Conservation (phyloP, 2,797 vertebrate species). For the Jordanella pulchra region DNA sequence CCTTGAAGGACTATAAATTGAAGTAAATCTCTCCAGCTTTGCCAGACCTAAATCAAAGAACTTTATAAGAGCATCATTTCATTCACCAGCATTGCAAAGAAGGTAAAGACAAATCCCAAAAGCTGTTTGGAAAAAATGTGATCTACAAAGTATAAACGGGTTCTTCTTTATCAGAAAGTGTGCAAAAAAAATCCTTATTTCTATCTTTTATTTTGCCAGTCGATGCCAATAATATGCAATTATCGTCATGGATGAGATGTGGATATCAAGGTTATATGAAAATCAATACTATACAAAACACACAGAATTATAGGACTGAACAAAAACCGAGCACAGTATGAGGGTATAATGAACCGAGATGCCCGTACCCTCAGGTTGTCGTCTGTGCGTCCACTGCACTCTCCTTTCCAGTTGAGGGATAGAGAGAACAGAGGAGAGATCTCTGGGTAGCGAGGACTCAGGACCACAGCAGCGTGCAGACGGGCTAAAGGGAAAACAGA, state of each 20-base stretch:
- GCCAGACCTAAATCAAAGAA: too few relatives aligned
- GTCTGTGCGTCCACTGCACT: conserved; percentile 87
- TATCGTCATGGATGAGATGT: background rate
- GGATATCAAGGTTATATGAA: background rate
- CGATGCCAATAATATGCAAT: background rate
- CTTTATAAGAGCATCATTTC: background rate
- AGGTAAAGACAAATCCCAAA: background rate
- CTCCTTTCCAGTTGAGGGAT: conserved; percentile 95
- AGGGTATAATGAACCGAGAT: background rate
- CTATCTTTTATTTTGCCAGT: background rate
- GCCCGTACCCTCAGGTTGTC: conserved; percentile 90
- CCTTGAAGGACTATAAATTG: too few relatives aligned
- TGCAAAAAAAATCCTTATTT: background rate
- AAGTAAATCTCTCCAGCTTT: too few relatives aligned
- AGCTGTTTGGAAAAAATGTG: too few relatives aligned
- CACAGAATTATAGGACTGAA: background rate
- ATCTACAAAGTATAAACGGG: background rate
- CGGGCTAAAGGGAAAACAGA: conserved; percentile 78
- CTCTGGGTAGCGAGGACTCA: conserved; percentile 92
- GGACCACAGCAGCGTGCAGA: conserved; percentile 87
- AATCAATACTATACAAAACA: background rate
- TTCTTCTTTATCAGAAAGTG: background rate
- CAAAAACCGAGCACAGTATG: background rate
- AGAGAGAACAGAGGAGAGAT: conserved; percentile 91
- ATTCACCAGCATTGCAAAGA: background rate